Evolutionary conservation across 1,140 invertebrate genomes (phyloP).

Genomic region (Amyelois transitella): DNA sequence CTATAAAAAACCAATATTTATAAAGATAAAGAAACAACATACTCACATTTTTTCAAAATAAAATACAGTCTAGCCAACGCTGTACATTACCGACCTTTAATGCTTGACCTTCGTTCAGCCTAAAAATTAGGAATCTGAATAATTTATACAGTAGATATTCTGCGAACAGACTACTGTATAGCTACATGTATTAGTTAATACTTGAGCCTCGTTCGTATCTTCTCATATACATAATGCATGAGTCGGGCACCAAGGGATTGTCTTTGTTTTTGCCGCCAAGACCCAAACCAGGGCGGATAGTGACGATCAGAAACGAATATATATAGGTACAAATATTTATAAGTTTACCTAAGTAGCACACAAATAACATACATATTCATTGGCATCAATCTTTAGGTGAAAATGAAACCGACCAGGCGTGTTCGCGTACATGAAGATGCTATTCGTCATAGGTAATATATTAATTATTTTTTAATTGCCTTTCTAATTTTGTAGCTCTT

Average conservation of each 20-base stretch:
- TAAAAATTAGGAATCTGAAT: not conserved
- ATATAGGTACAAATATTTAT: not conserved
- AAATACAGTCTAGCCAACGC: not conserved
- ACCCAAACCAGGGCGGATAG: slow-evolving; percentile 6
- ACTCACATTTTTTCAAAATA: not conserved
- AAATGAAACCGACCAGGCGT: slow-evolving; percentile 70
- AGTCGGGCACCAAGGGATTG: not conserved
- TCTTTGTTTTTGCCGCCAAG: slow-evolving; percentile 7
- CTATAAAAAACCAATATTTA: not conserved
- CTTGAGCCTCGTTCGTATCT: slow-evolving; percentile 1
- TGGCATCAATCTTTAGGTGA: slow-evolving; percentile 72
- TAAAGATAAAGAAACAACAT: not conserved
- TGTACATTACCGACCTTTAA: not conserved
- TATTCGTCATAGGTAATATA: slow-evolving; percentile 70
- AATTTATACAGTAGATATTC: not conserved
- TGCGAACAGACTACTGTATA: not conserved
- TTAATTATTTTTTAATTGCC: slow-evolving; percentile 41
- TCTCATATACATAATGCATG: slow-evolving; percentile 7
- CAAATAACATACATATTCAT: slow-evolving; percentile 49
- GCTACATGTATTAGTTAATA: not conserved
- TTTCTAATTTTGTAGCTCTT: slow-evolving; percentile 43
- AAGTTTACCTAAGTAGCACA: slow-evolving; percentile 6
- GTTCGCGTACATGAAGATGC: slow-evolving; percentile 71
- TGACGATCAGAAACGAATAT: not conserved
- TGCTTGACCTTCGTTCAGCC: not conserved